A percentile compares a stretch with the other conserved stretches of the same genome.
Evolutionary conservation across 2,797 vertebrate genomes (phyloP).

Genomic region (Eulemur rubriventer): DNA sequence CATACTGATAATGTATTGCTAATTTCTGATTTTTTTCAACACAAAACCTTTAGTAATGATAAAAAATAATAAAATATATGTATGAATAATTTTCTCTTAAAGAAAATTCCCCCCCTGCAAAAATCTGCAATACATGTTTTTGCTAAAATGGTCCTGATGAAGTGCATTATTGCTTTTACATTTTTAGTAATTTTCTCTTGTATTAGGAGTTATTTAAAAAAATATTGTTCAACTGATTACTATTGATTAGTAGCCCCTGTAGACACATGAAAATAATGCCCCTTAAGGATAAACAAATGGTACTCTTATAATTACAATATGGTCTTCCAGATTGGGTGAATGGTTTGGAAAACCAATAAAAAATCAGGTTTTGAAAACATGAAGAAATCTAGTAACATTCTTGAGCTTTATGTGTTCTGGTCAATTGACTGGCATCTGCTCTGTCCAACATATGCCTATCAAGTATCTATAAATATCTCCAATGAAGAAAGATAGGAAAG

Average conservation of each 20-base stretch:
- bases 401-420: neutral
- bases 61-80: neutral
- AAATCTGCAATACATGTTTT: neutral
- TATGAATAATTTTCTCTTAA: neutral
- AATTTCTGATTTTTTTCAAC: neutral
- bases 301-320: neutral
- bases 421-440: neutral
- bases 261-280: neutral
- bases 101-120: neutral
- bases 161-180: neutral
- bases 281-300: neutral
- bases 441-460: rapidly evolving
- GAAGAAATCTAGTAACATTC: neutral
- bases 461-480: neutral
- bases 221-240: neutral
- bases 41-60: neutral
- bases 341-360: neutral
- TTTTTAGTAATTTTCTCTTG: neutral
- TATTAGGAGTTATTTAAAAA: neutral
- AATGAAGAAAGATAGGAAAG: neutral
- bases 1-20: neutral
- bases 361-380: conserved; percentile 21
- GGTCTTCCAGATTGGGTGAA: neutral
- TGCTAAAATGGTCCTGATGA: neutral
- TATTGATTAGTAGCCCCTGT: neutral